Conservation (phyloP, 2,888 invertebrate genomes). For the Yponomeuta evonymella region DNA sequence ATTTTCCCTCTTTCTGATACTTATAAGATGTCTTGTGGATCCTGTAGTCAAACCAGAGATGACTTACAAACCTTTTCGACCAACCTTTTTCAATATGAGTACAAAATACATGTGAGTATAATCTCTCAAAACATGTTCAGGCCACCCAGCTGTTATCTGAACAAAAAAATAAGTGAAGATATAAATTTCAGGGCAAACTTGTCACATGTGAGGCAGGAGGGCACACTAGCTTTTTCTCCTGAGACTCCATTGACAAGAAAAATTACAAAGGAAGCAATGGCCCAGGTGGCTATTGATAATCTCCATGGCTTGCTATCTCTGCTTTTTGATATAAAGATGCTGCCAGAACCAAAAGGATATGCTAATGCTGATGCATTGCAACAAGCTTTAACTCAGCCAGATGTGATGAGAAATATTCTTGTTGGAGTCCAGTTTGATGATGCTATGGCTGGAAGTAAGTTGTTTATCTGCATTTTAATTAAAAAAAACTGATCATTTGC, state of each 20-base stretch:
- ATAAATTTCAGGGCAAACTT: constrained; percentile 48
- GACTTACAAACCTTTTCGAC: constrained; percentile 51
- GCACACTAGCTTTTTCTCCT: constrained; percentile 65
- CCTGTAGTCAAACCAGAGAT: constrained; percentile 69
- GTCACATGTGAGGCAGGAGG: constrained; percentile 49
- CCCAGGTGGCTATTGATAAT: constrained; percentile 59
- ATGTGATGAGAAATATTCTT: constrained; percentile 61
- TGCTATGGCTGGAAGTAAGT: constrained; percentile 58
- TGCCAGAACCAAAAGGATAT: constrained; percentile 61
- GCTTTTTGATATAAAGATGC: constrained; percentile 49
- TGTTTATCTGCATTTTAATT: too few species aligned
- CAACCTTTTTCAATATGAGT: constrained; percentile 62
- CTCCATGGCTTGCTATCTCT: constrained; percentile 51
- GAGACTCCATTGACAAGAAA: constrained; percentile 58
- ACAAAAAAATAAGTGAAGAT: not conserved
- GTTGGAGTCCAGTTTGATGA: constrained; percentile 68
- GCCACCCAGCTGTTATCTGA: not conserved
- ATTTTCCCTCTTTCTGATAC: constrained; percentile 82
- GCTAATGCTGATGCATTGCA: constrained; percentile 56
- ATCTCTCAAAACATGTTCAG: not conserved
- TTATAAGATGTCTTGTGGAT: constrained; percentile 82
- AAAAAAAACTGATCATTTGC: too few species aligned
- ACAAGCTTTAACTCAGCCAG: constrained; percentile 52
- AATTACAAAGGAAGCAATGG: constrained; percentile 55
- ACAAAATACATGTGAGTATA: constrained; percentile 54